Evolutionary conservation across 1,140 invertebrate genomes (phyloP), one percentile per base, ranked within the genome.

Genomic region (Chrysopa pallens): DNA sequence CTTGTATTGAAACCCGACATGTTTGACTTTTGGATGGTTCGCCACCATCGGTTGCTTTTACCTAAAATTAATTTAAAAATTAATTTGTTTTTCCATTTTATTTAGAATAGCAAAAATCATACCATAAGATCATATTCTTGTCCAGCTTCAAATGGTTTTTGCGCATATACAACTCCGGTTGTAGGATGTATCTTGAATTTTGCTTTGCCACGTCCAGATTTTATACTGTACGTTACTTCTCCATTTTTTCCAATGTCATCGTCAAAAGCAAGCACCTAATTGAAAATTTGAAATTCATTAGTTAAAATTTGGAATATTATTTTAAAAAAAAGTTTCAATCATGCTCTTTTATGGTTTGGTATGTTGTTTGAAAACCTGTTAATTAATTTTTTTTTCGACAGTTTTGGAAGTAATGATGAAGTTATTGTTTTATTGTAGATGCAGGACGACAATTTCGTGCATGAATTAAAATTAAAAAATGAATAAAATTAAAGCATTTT

Each of bases 211-310:
- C 76, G 71, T 4, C 75, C 75, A 23, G 73, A 76, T 54, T 84
- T 84, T n/a, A 90, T 78, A 45, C 73, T 76, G 64, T 89, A 90
- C 27, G 72, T 70, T 42, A 94, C 70, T 41, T 77, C 72, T 29
- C 81, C 84, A 66, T 91, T 93, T 38, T 70, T 69, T 3, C 81
- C 87, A 40, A 70, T 67, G 60, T 95, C 91, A 51, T 72, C 67
- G 58, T 96, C 90, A 40, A 79, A 74, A 4, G 88, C 89, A 29
- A 84, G 67, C 39, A 92, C 84, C 84, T 93, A 33, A 23, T 23
- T 23, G 17, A 23, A 23, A 23, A 23, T 23, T 23, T 23, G 2
- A 23, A 23, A 3, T 23, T 23, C 5, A 23, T 23, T 23, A 23
- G 17, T 23, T 3, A 23, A 23, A 23, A 2, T 23, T 23, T 23